These are phyloP conservation scores for Lepus americanus DNA, from an alignment of 2,113 vertebrate genomes.

Conservation along the genomic window DNA sequence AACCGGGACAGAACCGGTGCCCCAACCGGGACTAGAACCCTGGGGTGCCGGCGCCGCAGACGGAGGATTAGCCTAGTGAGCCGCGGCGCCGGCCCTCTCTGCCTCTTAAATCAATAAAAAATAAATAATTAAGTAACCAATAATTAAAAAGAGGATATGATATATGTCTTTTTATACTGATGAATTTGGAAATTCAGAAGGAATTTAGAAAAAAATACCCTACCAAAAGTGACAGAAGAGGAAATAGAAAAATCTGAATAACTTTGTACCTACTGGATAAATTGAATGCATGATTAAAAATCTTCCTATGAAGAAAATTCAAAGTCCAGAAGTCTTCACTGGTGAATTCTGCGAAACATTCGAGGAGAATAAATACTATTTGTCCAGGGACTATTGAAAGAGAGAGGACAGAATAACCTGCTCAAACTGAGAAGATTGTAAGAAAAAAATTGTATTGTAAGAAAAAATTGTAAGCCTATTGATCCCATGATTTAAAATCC, in stretches of 20 bases:
- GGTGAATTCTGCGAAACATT: neutral
- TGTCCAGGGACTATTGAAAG: slow-evolving; percentile 17
- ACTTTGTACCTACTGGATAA: neutral
- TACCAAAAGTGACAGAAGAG: neutral
- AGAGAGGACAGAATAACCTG: neutral
- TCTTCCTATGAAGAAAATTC: neutral
- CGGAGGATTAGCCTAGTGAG: too few relatives aligned
- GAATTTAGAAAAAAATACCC: neutral
- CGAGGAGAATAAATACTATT: slow-evolving; percentile 56
- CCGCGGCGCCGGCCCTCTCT: too few relatives aligned
- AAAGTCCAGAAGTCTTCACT: neutral
- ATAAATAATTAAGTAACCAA: neutral
- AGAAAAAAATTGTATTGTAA: slow-evolving; percentile 10
- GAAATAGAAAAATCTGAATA: neutral
- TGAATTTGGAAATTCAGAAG: neutral
- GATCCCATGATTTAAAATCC: neutral
- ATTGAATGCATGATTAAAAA: neutral
- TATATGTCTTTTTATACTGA: neutral
- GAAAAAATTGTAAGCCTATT: neutral
- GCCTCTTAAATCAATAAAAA: too few relatives aligned
- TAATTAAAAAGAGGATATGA: neutral
- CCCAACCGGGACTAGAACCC: too few relatives aligned
- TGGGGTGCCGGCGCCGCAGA: too few relatives aligned
- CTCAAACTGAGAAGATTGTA: neutral
- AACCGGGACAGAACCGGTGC: too few relatives aligned